Base-by-base conservation (phyloP, 2,797 vertebrate genomes). In the Heliangelus exortis region DNA sequence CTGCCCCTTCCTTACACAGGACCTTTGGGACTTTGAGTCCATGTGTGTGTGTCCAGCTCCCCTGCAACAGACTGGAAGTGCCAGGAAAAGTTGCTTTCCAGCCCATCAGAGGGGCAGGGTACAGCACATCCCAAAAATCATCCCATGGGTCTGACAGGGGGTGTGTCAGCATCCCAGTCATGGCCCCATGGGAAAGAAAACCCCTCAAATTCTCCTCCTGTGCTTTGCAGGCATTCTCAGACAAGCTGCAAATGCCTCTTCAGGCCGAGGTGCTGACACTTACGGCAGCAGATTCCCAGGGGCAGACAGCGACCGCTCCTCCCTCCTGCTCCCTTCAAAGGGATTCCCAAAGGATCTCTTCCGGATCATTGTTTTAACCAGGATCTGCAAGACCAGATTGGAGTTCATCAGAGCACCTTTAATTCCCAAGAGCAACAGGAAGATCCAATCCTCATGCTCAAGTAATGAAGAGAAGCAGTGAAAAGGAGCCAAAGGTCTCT, bases 321-420 rank as follows among this genome's bases (percentile, higher is more conserved):
- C 99, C 91, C 98, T 98, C 83, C 98, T 98, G 89, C 98, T 98
- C 97, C 98, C 99, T 50, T 99, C 99, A 0, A 99, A 99, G 0
- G 99, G 99, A 96, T 99, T 99, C 88, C 99, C 99, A 5, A 99
- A 99, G 59, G 99, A 99, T 54, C 99, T 98, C 88, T 99, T 99
- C 73, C 99, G 98, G 92, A 99, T 98, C 99, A 99, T 99, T 1
- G 99, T 99, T 96, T 99, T 99, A 69, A 99, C 99, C 96, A 99
- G 94, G 94, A 99, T 99, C 99, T 99, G 96, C 36, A 94, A 91
- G 86, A 82, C 8, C 87, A 91, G 21, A 85, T 34, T 5, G 17
- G 51, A 67, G 15, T 45, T 85, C 3, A 6, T 57, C 59, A 84
- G 63, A 12, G 26, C 0, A 4, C 6, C 33, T 57, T 65, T 23